Conservation (phyloP, 2,888 invertebrate species). For the Chloromyia formosa region DNA sequence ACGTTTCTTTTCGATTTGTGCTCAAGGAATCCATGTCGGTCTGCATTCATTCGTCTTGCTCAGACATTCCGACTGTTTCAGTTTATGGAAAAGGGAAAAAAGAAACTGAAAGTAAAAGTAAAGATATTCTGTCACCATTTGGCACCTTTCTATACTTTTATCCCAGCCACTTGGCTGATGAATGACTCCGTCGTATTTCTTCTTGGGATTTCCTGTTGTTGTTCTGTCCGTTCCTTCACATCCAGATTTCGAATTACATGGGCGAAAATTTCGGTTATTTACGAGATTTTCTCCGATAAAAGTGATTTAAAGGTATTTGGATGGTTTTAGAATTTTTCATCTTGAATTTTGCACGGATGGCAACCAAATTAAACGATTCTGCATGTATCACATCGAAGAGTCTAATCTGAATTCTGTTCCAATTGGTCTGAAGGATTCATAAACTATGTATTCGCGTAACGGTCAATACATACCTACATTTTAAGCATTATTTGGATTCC, state of each 20-base stretch:
- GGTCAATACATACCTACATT: too few species aligned
- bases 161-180: neutral
- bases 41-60: too few species aligned
- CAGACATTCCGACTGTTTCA: too few species aligned
- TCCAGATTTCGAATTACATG: neutral
- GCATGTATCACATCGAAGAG: too few species aligned
- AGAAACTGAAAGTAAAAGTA: neutral
- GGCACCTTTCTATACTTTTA: neutral
- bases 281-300: neutral
- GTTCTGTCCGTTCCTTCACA: neutral
- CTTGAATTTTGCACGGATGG: too few species aligned
- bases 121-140: neutral
- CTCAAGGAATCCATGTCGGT: too few species aligned
- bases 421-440: too few species aligned
- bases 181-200: neutral
- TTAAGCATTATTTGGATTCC: too few species aligned
- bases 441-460: too few species aligned
- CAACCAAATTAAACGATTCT: too few species aligned
- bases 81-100: neutral
- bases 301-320: neutral
- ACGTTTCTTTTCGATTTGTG: too few species aligned
- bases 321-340: neutral
- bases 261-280: neutral
- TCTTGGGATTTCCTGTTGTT: neutral
- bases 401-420: too few species aligned